Percentiles rank a stretch among this genome's conserved stretches.
phyloP scores from a whole-genome alignment of 2,113 vertebrate genomes.

The Kryptolebias marmoratus region DNA sequence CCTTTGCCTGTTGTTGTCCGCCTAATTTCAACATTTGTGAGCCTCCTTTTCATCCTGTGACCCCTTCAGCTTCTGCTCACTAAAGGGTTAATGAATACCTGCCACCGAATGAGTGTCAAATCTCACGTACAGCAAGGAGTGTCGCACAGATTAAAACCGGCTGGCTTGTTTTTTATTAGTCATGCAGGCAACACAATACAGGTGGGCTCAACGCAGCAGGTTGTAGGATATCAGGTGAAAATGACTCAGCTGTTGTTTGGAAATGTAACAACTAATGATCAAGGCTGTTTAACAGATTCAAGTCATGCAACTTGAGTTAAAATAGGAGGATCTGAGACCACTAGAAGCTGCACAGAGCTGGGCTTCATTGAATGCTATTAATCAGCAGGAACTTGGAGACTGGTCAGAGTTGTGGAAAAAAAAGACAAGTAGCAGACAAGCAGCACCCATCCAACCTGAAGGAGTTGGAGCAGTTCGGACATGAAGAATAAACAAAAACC shows the following conservation, averaged over 20 bases:
- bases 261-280: neutral
- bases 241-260: neutral
- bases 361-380: no score
- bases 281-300: neutral
- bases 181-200: neutral
- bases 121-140: constrained; percentile 16
- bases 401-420: no score
- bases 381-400: no score
- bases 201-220: rapidly evolving
- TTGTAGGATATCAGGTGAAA: neutral
- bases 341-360: no score
- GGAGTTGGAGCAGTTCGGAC: no score
- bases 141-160: neutral
- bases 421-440: no score
- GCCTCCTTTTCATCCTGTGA: neutral
- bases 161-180: neutral
- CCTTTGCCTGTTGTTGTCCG: neutral
- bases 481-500: no score
- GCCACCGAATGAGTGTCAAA: neutral
- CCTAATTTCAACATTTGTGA: neutral
- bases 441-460: no score
- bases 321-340: no score
- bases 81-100: neutral
- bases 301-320: neutral
- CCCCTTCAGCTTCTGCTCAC: neutral